These are phyloP conservation scores for Synergus japonicus DNA, from an alignment of 2,888 invertebrate species.

Conservation along the genomic window DNA sequence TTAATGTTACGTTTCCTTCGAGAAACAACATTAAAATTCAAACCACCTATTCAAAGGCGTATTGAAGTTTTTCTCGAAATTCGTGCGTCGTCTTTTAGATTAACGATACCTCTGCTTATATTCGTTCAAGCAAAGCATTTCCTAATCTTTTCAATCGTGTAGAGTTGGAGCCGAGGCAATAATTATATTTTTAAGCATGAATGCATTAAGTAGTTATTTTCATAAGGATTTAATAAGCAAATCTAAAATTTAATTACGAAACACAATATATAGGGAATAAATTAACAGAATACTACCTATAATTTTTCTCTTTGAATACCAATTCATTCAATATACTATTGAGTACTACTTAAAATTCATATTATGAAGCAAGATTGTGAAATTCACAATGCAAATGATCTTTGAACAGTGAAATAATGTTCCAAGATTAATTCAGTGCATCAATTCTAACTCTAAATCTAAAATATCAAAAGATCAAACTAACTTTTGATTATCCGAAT, in stretches of 20 bases:
- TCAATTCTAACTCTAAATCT: not conserved
- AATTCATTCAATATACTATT: not conserved
- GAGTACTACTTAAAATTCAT: not conserved
- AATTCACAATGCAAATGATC: not conserved
- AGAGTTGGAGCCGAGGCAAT: not conserved
- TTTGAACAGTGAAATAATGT: not conserved
- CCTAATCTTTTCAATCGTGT: slow-evolving; percentile 7
- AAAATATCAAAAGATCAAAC: not conserved
- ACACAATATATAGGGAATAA: not conserved
- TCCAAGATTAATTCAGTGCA: not conserved
- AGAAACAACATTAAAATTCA: slow-evolving; percentile 39
- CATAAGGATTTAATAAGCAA: not conserved
- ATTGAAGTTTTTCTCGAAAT: slow-evolving; percentile 39
- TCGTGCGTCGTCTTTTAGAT: slow-evolving; percentile 25
- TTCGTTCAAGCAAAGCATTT: slow-evolving; percentile 6
- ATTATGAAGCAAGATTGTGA: not conserved
- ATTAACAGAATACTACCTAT: not conserved
- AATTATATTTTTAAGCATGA: not conserved
- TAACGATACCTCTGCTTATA: slow-evolving; percentile 19
- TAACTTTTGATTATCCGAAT: not conserved
- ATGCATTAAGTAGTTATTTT: not conserved
- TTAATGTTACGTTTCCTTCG: slow-evolving; percentile 39
- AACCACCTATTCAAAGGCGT: slow-evolving; percentile 32
- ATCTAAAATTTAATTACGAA: not conserved
- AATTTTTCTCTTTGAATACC: not conserved